phyloP scores from a whole-genome alignment of 2,113 vertebrate genomes.

The Cebidichthys violaceus region DNA sequence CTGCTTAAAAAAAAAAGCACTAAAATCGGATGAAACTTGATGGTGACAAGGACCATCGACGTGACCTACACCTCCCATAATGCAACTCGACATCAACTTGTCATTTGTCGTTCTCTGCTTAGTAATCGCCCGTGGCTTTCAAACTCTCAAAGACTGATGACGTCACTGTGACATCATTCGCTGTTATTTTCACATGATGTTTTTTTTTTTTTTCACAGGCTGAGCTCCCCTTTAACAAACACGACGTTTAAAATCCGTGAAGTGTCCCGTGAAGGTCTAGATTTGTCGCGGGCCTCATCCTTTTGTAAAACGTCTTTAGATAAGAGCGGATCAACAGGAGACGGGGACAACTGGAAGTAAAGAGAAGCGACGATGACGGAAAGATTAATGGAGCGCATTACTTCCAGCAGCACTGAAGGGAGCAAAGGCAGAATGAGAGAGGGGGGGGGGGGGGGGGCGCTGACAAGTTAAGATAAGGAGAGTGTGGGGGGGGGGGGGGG shows the following conservation, averaged over 20 bases:
- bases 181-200: not conserved
- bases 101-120: not conserved
- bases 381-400: slow-evolving; percentile 35
- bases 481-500: not conserved
- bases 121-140: not conserved
- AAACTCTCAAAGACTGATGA: not conserved
- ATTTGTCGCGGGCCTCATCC: not conserved
- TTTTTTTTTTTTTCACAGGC: not conserved
- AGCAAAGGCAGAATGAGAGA: not conserved
- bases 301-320: not conserved
- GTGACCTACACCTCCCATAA: not conserved
- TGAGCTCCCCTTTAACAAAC: not conserved
- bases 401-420: slow-evolving; percentile 16
- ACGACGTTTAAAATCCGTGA: not conserved
- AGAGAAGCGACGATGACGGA: slow-evolving; percentile 11
- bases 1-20: no score
- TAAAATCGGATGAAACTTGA: not conserved
- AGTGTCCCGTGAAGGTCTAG: not conserved
- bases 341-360: not conserved
- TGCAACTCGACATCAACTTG: not conserved
- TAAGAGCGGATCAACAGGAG: slow-evolving; percentile 3
- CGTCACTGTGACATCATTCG: not conserved
- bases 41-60: not conserved
- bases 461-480: slow-evolving; percentile 45
- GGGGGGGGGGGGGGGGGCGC: not conserved